Conservation (phyloP, 2,888 invertebrate genomes). For the Aphodius granarius region DNA sequence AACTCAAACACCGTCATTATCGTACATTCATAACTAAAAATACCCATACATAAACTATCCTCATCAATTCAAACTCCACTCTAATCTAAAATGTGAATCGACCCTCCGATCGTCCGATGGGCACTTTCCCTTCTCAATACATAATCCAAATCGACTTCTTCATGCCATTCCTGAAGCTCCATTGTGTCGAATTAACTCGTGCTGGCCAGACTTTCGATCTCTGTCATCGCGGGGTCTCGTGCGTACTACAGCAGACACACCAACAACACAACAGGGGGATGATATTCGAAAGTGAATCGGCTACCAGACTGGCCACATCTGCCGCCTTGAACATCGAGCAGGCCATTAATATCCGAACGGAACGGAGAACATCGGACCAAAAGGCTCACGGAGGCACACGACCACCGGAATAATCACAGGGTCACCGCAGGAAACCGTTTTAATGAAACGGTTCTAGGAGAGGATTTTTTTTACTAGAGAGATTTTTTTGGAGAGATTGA, state of each 20-base stretch:
- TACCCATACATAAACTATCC: no score
- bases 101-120: no score
- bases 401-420: constrained; percentile 16
- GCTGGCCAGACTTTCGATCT: constrained; percentile 38
- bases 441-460: constrained; percentile 5
- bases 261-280: constrained; percentile 26
- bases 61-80: no score
- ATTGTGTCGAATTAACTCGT: constrained; percentile 12
- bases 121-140: background rate
- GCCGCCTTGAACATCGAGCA: constrained; percentile 16
- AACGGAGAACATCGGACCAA: constrained; percentile 7
- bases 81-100: no score
- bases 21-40: no score
- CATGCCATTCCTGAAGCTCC: background rate
- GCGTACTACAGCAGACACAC: background rate
- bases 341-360: constrained; percentile 19
- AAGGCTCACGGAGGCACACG: constrained; percentile 2
- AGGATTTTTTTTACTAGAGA: background rate
- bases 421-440: constrained; percentile 22
- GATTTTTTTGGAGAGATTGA: background rate
- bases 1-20: no score
- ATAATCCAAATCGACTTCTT: constrained; percentile 3
- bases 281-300: constrained; percentile 29
- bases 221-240: constrained; percentile 17
- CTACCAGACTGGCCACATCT: constrained; percentile 22